A percentile compares a stretch with the other conserved stretches of the same genome.
Evolutionary conservation across 2,888 invertebrate species (phyloP).

Genomic region (Drosophila limbata): DNA sequence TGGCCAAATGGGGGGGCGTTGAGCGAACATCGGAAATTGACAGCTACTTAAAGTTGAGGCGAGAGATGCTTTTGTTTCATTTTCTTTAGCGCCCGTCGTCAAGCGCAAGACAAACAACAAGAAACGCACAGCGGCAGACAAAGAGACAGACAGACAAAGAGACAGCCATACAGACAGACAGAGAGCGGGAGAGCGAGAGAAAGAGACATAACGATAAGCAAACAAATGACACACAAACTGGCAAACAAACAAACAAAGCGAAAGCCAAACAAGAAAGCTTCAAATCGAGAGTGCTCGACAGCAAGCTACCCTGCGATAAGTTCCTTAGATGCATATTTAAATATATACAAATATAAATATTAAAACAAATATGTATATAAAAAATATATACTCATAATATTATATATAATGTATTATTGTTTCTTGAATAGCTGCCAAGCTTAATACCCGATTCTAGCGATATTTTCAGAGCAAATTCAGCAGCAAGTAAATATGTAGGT

Average conservation of each 20-base stretch:
- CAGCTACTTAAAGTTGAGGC: slow-evolving; percentile 66
- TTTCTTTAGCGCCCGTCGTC: slow-evolving; percentile 35
- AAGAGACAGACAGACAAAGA: slow-evolving; percentile 25
- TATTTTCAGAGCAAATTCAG: no score
- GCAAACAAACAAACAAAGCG: slow-evolving; percentile 52
- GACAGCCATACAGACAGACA: slow-evolving; percentile 20
- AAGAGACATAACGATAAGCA: slow-evolving; percentile 18
- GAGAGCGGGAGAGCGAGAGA: not conserved
- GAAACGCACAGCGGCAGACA: slow-evolving; percentile 28
- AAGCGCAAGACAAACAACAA: slow-evolving; percentile 65
- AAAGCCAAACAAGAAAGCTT: slow-evolving; percentile 26
- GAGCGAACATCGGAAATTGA: slow-evolving; percentile 65
- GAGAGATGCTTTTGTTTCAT: slow-evolving; percentile 48
- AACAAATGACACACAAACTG: slow-evolving; percentile 55
- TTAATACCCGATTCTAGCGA: no score
- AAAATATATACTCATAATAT: no score
- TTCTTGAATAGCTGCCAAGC: no score
- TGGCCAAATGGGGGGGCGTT: slow-evolving; percentile 1
- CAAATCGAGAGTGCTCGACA: not conserved
- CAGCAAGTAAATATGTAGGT: no score
- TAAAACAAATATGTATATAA: no score
- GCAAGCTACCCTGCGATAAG: not conserved
- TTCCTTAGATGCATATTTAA: no score
- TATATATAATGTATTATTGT: no score
- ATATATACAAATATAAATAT: no score